phyloP scores from a whole-genome alignment of 2,797 vertebrate species.

The Avahi laniger region DNA sequence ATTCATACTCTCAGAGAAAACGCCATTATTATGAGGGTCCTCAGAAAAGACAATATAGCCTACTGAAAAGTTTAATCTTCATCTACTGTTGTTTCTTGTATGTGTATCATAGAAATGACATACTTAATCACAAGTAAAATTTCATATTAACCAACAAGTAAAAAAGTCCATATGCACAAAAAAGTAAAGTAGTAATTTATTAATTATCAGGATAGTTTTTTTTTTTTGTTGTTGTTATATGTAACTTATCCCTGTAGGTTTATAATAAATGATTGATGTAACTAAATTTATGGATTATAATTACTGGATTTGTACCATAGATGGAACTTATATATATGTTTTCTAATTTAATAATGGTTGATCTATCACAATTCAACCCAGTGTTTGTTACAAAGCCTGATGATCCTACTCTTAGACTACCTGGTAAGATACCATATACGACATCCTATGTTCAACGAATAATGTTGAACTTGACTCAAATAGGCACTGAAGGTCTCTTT shows the following conservation, averaged over 20 bases:
- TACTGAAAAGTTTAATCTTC: neutral
- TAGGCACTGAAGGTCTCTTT: neutral
- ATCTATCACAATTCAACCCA: neutral
- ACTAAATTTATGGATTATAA: neutral
- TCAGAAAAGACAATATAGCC: neutral
- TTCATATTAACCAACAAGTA: neutral
- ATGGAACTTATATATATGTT: neutral
- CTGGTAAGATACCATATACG: neutral
- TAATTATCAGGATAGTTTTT: neutral
- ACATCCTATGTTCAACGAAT: neutral
- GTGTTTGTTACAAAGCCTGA: neutral
- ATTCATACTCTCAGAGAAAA: neutral
- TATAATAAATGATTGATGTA: neutral
- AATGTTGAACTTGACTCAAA: neutral
- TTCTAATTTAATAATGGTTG: neutral
- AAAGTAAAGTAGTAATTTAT: neutral
- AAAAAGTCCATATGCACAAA: neutral
- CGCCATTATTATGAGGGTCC: neutral
- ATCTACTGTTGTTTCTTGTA: neutral
- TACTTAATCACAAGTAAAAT: neutral
- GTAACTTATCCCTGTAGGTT: neutral
- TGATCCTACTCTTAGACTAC: fast-evolving
- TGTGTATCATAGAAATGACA: neutral
- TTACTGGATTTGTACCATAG: neutral
- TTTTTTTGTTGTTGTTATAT: neutral